Evolutionary conservation across 2,888 invertebrate genomes (phyloP).

Genomic region (Yponomeuta evonymella): DNA sequence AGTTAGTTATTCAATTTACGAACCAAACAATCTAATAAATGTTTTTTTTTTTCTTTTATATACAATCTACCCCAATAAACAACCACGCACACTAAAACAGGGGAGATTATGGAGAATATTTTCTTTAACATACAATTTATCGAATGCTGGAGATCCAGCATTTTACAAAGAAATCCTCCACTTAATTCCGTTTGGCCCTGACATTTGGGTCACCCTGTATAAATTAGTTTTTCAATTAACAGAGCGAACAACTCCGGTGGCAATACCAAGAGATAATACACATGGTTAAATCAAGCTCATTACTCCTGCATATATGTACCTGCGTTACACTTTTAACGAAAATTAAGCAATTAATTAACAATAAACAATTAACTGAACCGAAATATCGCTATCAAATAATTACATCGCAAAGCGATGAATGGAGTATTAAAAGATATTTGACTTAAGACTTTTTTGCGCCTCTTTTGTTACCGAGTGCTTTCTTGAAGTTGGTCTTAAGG

Average conservation of each 20-base stretch:
- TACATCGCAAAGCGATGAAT: conserved; percentile 16
- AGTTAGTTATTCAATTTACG: neutral
- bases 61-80: neutral
- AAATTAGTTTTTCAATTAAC: conserved; percentile 5
- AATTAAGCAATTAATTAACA: conserved; percentile 17
- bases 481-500: neutral
- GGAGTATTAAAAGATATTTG: neutral
- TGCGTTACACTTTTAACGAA: conserved; percentile 6
- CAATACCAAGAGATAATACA: conserved; percentile 5
- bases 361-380: conserved; percentile 15
- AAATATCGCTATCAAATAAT: conserved; percentile 17
- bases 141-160: too few species aligned
- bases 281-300: conserved; percentile 13
- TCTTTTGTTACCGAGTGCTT: neutral
- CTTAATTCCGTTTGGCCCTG: neutral
- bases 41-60: neutral
- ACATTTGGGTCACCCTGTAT: too few species aligned
- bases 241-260: conserved; percentile 2
- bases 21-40: neutral
- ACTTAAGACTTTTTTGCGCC: neutral
- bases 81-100: too few species aligned
- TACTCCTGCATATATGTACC: neutral
- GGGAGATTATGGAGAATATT: too few species aligned
- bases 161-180: too few species aligned
- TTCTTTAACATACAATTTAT: too few species aligned